phyloP scores from a whole-genome alignment of 2,113 vertebrate species.

The Cavia aperea region DNA sequence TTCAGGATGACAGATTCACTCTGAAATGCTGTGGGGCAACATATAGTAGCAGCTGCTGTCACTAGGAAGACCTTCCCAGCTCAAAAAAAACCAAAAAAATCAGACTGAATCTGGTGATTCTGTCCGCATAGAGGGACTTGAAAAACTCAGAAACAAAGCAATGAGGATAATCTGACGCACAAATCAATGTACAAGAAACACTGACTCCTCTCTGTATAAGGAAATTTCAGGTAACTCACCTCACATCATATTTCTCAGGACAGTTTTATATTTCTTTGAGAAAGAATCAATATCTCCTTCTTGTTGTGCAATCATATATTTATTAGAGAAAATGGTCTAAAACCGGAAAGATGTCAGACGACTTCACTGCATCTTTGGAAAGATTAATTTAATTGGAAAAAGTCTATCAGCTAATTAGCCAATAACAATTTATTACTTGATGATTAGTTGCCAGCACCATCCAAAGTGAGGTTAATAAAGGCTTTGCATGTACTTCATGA shows the following conservation, averaged over 20 bases:
- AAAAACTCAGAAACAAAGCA: neutral
- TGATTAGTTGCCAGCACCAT: neutral
- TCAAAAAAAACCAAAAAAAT: slow-evolving; percentile 10
- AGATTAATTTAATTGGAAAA: slow-evolving; percentile 57
- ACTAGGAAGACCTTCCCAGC: slow-evolving; percentile 3
- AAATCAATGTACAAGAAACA: slow-evolving; percentile 16
- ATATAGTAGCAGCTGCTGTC: neutral
- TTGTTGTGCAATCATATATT: slow-evolving; percentile 45
- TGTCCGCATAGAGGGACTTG: neutral
- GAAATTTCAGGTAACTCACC: slow-evolving; percentile 17
- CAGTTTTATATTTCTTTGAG: slow-evolving; percentile 41
- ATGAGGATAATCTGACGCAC: neutral
- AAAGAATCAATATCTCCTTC: slow-evolving; percentile 28
- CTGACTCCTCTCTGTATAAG: neutral
- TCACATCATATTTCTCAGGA: neutral
- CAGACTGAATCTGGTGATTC: neutral
- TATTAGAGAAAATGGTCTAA: slow-evolving; percentile 45
- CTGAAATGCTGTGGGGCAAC: slow-evolving; percentile 15
- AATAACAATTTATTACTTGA: slow-evolving; percentile 50
- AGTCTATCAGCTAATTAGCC: slow-evolving; percentile 55
- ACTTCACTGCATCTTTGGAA: slow-evolving; percentile 40
- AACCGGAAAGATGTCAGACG: slow-evolving; percentile 54
- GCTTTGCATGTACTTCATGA: neutral
- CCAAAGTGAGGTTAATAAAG: slow-evolving; percentile 42
- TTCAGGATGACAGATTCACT: slow-evolving; percentile 40